These are phyloP conservation scores for Myioborus melanocephalus DNA, from an alignment of 2,797 vertebrate species.

Conservation along the genomic window DNA sequence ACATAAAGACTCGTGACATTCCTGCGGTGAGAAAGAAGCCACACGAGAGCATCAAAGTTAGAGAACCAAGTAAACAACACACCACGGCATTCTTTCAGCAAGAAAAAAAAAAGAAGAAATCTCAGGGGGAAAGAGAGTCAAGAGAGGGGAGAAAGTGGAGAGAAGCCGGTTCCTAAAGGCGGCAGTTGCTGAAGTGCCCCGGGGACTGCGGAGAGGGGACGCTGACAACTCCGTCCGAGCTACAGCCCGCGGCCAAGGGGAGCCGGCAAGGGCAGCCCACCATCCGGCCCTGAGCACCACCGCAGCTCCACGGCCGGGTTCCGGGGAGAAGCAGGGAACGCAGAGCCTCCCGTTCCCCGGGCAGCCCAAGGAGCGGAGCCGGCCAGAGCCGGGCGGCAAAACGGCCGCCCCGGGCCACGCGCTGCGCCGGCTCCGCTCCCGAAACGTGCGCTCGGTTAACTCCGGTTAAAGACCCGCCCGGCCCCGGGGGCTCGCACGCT, in stretches of 20 bases:
- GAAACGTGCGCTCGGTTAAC: not conserved
- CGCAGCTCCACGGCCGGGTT: accelerated
- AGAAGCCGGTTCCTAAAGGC: not conserved
- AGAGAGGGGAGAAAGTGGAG: not conserved
- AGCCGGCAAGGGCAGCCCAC: not conserved
- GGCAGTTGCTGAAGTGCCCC: not conserved
- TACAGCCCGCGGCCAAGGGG: not conserved
- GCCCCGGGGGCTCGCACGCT: not conserved
- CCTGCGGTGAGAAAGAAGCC: conserved; percentile 18
- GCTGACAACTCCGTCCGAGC: accelerated
- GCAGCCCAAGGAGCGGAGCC: accelerated
- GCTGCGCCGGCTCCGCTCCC: not conserved
- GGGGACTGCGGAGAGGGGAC: not conserved
- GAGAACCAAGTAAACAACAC: not conserved
- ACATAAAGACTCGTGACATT: not conserved
- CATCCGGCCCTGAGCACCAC: accelerated
- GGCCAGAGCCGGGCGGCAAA: not conserved
- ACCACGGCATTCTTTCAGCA: not conserved
- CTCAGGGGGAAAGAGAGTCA: not conserved
- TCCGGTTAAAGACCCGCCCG: not conserved
- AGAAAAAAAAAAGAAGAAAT: not conserved
- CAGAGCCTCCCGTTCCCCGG: not conserved
- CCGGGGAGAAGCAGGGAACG: not conserved
- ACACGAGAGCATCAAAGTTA: not conserved
- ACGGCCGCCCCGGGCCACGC: not conserved